These are phyloP conservation scores for Allobates femoralis DNA, from an alignment of 2,797 vertebrate genomes.

Conservation along the genomic window DNA sequence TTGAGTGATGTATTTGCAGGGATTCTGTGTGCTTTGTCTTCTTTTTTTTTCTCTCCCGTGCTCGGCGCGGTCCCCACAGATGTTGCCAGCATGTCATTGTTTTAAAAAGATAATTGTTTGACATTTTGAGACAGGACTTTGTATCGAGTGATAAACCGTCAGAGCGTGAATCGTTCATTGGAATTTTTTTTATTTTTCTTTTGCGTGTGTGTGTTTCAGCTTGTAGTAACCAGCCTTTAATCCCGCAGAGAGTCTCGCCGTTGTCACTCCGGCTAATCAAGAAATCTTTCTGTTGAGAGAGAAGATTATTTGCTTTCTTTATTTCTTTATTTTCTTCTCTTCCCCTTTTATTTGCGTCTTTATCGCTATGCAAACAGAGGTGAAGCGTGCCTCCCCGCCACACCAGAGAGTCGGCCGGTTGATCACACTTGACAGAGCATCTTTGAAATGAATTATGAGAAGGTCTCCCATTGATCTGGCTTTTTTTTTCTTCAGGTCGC, in stretches of 20 bases:
- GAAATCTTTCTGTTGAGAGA: constrained; percentile 45
- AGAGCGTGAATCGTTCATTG: constrained; percentile 49
- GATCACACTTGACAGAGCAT: constrained; percentile 65
- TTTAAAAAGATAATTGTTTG: constrained; percentile 63
- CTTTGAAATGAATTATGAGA: constrained; percentile 76
- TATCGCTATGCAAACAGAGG: constrained; percentile 64
- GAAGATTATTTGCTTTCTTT: constrained; percentile 61
- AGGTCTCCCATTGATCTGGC: constrained; percentile 71
- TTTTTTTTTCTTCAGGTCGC: constrained; percentile 76
- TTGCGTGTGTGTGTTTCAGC: constrained; percentile 19
- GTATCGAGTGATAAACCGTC: constrained; percentile 55
- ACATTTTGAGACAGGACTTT: constrained; percentile 61
- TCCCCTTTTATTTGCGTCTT: constrained; percentile 32
- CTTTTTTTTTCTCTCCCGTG: background rate
- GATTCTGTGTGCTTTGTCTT: constrained; percentile 33
- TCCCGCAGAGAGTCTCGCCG: constrained; percentile 49
- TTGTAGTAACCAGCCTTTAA: constrained; percentile 43
- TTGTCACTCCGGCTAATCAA: constrained; percentile 58
- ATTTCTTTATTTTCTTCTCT: constrained; percentile 42
- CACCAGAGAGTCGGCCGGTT: constrained; percentile 69
- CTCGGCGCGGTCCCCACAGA: constrained; percentile 34
- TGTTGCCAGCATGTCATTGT: constrained; percentile 52
- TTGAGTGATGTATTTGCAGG: constrained; percentile 51
- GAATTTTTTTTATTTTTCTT: constrained; percentile 23
- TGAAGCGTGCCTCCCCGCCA: constrained; percentile 69